Conservation (phyloP, 2,797 vertebrate genomes). For the Eutrigla gurnardus region DNA sequence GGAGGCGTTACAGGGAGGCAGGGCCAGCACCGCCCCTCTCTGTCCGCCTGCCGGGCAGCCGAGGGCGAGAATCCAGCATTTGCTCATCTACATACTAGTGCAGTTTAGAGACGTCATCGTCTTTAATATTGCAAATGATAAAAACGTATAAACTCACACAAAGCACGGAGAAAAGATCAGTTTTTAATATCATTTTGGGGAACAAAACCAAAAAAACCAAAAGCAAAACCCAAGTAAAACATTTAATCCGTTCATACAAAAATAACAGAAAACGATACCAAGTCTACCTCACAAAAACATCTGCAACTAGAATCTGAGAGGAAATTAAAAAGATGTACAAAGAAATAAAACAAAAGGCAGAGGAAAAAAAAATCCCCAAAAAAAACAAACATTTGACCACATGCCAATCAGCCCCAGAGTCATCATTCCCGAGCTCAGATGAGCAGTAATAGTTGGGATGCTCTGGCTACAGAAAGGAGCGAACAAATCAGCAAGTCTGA, state of each 20-base stretch:
- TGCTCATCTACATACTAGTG: not conserved
- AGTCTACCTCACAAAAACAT: constrained; percentile 81
- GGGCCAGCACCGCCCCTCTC: constrained; percentile 50
- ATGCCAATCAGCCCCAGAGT: constrained; percentile 66
- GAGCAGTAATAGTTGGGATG: constrained; percentile 62
- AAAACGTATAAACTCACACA: constrained; percentile 10
- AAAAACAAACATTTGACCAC: constrained; percentile 59
- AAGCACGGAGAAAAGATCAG: constrained; percentile 69
- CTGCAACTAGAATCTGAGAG: constrained; percentile 75
- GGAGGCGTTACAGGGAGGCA: not conserved
- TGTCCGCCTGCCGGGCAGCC: not conserved
- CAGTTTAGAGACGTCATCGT: not conserved
- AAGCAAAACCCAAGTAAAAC: constrained; percentile 78
- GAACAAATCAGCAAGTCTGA: constrained; percentile 59
- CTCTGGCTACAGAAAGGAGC: constrained; percentile 58
- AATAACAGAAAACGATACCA: constrained; percentile 87
- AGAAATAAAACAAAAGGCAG: constrained; percentile 65
- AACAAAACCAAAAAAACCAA: constrained; percentile 29
- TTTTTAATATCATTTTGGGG: constrained; percentile 78
- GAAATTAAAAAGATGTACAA: constrained; percentile 82
- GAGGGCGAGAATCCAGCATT: constrained; percentile 2
- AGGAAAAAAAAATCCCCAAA: constrained; percentile 50
- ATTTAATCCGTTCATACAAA: constrained; percentile 89
- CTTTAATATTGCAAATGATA: not conserved
- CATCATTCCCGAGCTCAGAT: constrained; percentile 60